Evolutionary conservation across 2,888 invertebrate species (phyloP).

Genomic region (Andricus quercusramuli): DNA sequence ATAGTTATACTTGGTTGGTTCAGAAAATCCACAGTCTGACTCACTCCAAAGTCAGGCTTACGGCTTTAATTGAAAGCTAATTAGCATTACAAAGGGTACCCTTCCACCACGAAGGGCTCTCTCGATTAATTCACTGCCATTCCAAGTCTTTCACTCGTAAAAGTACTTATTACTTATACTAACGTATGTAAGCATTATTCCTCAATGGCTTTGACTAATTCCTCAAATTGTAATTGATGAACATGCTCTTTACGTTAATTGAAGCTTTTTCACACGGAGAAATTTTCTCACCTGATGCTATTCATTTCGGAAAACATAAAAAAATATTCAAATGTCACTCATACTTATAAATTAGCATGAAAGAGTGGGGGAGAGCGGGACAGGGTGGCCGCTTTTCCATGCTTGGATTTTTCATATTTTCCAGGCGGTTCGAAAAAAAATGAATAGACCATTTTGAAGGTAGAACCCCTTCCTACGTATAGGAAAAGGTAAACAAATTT

Average conservation of each 20-base stretch:
- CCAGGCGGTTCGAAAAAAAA: too few relatives aligned
- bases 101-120: slow-evolving; percentile 49
- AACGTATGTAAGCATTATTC: slow-evolving; percentile 39
- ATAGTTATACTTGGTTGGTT: slow-evolving; percentile 1
- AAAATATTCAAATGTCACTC: too few relatives aligned
- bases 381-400: too few relatives aligned
- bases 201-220: slow-evolving; percentile 19
- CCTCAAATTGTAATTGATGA: slow-evolving; percentile 20
- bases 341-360: too few relatives aligned
- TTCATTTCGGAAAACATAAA: not conserved
- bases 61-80: slow-evolving; percentile 71
- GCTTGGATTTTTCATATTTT: too few relatives aligned
- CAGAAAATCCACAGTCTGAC: slow-evolving; percentile 55
- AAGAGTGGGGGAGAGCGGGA: too few relatives aligned
- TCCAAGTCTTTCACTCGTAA: slow-evolving; percentile 45
- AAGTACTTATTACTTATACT: slow-evolving; percentile 46
- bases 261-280: not conserved
- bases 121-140: slow-evolving; percentile 61
- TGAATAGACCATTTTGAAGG: too few relatives aligned
- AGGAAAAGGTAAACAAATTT: too few relatives aligned
- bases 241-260: not conserved
- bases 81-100: slow-evolving; percentile 71
- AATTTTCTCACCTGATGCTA: not conserved
- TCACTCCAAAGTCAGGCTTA: slow-evolving; percentile 55
- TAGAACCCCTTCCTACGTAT: too few relatives aligned